Evolutionary conservation across 2,888 invertebrate species (phyloP).

Genomic region (Sinodicranocentrus sp.): DNA sequence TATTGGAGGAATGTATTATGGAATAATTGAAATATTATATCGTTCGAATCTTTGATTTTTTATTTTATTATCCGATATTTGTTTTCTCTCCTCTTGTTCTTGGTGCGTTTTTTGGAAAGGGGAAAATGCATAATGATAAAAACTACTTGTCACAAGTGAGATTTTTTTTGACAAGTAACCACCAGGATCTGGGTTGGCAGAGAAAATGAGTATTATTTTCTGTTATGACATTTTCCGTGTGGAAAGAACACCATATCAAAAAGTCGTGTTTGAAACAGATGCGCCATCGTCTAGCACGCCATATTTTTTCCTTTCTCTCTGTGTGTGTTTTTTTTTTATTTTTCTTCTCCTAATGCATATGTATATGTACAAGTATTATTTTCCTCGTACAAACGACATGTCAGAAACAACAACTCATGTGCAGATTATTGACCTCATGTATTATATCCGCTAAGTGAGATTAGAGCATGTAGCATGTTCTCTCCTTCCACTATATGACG

Average conservation of each 20-base stretch:
- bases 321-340: background rate
- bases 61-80: too few relatives aligned
- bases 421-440: slow-evolving; percentile 63
- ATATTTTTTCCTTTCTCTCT: background rate
- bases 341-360: background rate
- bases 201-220: slow-evolving; percentile 5
- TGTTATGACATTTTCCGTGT: slow-evolving; percentile 14
- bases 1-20: too few relatives aligned
- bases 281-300: background rate
- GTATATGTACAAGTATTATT: background rate
- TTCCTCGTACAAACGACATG: slow-evolving; percentile 31
- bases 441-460: slow-evolving; percentile 17
- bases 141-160: slow-evolving; percentile 6
- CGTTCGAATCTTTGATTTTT: too few relatives aligned
- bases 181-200: background rate
- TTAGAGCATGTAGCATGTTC: background rate
- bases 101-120: too few relatives aligned
- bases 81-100: too few relatives aligned
- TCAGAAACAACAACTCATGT: slow-evolving; percentile 52
- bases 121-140: background rate
- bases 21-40: too few relatives aligned
- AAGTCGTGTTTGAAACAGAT: slow-evolving; percentile 20
- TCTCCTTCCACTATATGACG: background rate
- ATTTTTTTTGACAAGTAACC: slow-evolving; percentile 22
- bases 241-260: background rate